Conservation (phyloP, 2,797 vertebrate genomes). For the Ambastaia sidthimunki region DNA sequence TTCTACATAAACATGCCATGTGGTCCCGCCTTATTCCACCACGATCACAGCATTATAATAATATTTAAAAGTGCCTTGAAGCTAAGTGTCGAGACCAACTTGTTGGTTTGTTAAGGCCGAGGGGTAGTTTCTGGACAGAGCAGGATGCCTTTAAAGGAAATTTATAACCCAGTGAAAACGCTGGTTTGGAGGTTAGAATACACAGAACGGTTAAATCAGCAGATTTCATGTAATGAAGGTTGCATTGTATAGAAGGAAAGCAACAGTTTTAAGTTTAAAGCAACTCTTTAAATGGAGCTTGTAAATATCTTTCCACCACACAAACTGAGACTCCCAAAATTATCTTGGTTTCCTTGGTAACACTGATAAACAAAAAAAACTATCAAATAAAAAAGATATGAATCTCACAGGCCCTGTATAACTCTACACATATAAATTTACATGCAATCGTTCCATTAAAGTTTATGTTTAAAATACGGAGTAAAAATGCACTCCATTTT, state of each 20-base stretch:
- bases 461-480: not conserved
- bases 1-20: constrained; percentile 62
- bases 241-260: too few relatives aligned
- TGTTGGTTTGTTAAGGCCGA: constrained; percentile 61
- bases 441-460: not conserved
- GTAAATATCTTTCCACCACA: constrained; percentile 13
- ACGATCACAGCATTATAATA: constrained; percentile 56
- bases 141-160: constrained; percentile 53
- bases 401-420: not conserved
- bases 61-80: constrained; percentile 64
- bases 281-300: not conserved
- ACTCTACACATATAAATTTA: not conserved
- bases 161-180: constrained; percentile 50
- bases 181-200: constrained; percentile 37
- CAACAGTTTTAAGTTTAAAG: not conserved
- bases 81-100: constrained; percentile 57
- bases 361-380: not conserved
- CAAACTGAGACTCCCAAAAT: not conserved
- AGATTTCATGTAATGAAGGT: constrained; percentile 17
- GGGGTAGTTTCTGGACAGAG: constrained; percentile 51
- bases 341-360: not conserved
- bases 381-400: not conserved
- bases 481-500: too few relatives aligned
- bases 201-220: constrained; percentile 43
- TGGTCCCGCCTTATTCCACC: constrained; percentile 56